These are phyloP conservation scores for Dromococcyx pavoninus DNA, from an alignment of 2,797 vertebrate species.

Conservation along the genomic window DNA sequence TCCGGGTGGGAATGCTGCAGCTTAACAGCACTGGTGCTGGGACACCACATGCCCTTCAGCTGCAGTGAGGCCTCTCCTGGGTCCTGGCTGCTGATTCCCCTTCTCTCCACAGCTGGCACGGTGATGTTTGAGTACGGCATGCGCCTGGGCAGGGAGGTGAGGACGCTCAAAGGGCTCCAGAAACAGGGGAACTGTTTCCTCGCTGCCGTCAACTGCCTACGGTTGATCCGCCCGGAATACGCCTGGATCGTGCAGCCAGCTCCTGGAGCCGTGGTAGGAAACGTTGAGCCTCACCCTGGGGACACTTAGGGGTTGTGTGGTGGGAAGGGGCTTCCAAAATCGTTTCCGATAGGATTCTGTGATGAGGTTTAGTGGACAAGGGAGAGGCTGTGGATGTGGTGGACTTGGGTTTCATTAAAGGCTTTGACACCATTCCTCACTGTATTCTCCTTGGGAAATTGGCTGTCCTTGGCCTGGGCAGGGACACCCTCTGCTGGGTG, in stretches of 20 bases:
- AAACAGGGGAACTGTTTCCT: slow-evolving; percentile 94
- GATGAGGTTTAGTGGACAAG: too few species aligned
- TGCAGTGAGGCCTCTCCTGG: neutral
- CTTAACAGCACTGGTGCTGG: fast-evolving
- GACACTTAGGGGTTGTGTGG: fast-evolving
- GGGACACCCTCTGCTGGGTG: too few species aligned
- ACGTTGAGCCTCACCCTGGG: neutral
- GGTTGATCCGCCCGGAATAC: slow-evolving; percentile 89
- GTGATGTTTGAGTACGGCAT: slow-evolving; percentile 96
- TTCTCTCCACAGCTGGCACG: slow-evolving; percentile 81
- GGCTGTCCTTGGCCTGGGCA: too few species aligned
- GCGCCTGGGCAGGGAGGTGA: slow-evolving; percentile 91
- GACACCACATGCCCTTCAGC: neutral
- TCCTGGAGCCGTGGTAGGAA: slow-evolving; percentile 81
- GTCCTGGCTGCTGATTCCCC: neutral
- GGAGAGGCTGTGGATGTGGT: too few species aligned
- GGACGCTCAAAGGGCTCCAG: slow-evolving; percentile 86
- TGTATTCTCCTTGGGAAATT: too few species aligned
- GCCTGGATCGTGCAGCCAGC: slow-evolving; percentile 94
- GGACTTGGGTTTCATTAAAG: too few species aligned
- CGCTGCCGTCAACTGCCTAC: slow-evolving; percentile 90
- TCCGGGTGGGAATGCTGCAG: fast-evolving
- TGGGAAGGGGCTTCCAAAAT: neutral
- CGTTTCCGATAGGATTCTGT: fast-evolving
- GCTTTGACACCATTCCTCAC: too few species aligned